phyloP scores from a whole-genome alignment of 2,888 invertebrate species.

The Xiphydria camelus region DNA sequence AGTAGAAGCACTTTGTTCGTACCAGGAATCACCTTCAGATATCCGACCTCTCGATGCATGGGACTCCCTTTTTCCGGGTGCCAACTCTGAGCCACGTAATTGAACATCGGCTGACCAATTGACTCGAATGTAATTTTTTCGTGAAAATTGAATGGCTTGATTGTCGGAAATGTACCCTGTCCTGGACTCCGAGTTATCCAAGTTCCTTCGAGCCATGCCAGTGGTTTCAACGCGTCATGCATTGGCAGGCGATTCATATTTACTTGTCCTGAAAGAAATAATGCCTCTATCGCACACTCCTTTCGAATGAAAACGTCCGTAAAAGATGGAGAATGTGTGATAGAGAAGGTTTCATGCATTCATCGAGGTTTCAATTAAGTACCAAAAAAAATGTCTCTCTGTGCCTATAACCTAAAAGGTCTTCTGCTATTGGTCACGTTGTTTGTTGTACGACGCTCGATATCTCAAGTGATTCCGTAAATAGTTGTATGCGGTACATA shows the following conservation, averaged over 20 bases:
- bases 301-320: too few relatives aligned
- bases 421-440: too few relatives aligned
- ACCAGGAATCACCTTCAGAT: conserved; percentile 63
- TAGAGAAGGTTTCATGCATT: too few relatives aligned
- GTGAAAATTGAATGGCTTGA: conserved; percentile 62
- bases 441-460: too few relatives aligned
- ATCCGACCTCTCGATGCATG: conserved; percentile 69
- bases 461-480: too few relatives aligned
- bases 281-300: too few relatives aligned
- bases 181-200: conserved; percentile 62
- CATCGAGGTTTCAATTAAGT: too few relatives aligned
- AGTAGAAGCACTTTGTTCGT: conserved; percentile 62
- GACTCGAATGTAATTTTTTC: conserved; percentile 64
- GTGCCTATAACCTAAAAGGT: too few relatives aligned
- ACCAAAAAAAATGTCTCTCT: too few relatives aligned
- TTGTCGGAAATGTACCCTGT: conserved; percentile 63
- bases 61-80: conserved; percentile 62
- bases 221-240: conserved; percentile 61
- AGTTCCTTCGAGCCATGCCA: conserved; percentile 65
- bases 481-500: too few relatives aligned
- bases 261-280: too few relatives aligned
- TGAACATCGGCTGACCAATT: conserved; percentile 67
- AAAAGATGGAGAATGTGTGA: too few relatives aligned
- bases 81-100: conserved; percentile 61
- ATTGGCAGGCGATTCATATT: conserved; percentile 41